A percentile compares a stretch with the other conserved stretches of the same genome.
These are phyloP conservation scores for Gila orcuttii DNA, from an alignment of 2,113 vertebrate genomes.

Conservation along the genomic window DNA sequence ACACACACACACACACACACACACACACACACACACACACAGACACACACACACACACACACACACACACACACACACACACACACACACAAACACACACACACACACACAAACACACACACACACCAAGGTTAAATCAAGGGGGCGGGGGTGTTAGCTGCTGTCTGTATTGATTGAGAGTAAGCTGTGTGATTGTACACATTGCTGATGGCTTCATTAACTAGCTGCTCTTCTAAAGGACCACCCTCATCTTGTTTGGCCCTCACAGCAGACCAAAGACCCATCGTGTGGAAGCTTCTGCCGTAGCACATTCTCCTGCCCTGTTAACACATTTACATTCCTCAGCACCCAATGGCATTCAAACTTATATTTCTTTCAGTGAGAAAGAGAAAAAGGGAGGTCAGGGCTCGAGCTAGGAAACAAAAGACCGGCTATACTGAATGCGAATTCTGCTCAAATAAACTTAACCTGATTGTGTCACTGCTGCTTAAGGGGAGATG, in stretches of 20 bases:
- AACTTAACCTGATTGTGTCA: constrained; percentile 46
- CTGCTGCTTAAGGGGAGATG: constrained; percentile 17
- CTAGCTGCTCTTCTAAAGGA: constrained; percentile 11
- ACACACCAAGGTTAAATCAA: constrained; percentile 33
- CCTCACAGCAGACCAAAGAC: constrained; percentile 13
- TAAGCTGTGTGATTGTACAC: constrained; percentile 21
- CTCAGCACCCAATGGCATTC: not conserved
- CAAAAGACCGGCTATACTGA: not conserved
- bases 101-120: too few relatives aligned
- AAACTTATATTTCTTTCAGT: not conserved
- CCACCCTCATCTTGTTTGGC: constrained; percentile 1
- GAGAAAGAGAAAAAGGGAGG: not conserved
- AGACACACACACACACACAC: not conserved
- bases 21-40: too few relatives aligned
- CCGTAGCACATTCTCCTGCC: not conserved
- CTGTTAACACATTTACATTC: constrained; percentile 23
- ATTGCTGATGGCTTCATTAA: constrained; percentile 39
- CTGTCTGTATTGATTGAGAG: constrained; percentile 38
- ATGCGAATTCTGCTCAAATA: constrained; percentile 37
- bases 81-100: too few relatives aligned
- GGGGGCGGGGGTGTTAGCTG: constrained; percentile 19
- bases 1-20: too few relatives aligned
- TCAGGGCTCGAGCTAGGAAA: not conserved
- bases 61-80: not conserved
- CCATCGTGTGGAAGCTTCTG: constrained; percentile 13